Percentiles rank a stretch among this genome's conserved stretches.
phyloP scores from a whole-genome alignment of 2,888 invertebrate genomes.

The Leptinotarsa juncta region DNA sequence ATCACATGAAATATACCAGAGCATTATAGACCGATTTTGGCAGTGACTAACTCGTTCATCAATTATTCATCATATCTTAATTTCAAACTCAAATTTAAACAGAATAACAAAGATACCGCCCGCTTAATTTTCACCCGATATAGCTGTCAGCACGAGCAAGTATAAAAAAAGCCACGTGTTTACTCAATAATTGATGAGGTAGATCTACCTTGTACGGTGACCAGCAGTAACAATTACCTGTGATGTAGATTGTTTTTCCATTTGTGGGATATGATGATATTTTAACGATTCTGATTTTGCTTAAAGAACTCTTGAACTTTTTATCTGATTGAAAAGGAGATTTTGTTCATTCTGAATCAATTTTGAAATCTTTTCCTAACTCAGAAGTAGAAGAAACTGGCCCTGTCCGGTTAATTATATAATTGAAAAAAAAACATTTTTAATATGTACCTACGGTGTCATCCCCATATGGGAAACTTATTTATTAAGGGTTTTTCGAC shows the following conservation, averaged over 20 bases:
- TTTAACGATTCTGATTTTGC: constrained; percentile 13
- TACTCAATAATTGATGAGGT: constrained; percentile 57
- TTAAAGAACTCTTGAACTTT: neutral
- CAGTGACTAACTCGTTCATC: constrained; percentile 18
- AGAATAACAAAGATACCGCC: constrained; percentile 33
- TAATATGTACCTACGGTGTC: too few relatives aligned
- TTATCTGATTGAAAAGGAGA: neutral
- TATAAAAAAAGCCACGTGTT: constrained; percentile 55
- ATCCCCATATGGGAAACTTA: too few relatives aligned
- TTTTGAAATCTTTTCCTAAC: neutral
- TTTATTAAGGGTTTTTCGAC: too few relatives aligned
- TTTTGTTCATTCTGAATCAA: neutral
- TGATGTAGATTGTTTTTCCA: constrained; percentile 48
- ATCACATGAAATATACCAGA: constrained; percentile 10
- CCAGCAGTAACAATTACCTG: constrained; percentile 53
- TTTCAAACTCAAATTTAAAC: constrained; percentile 26
- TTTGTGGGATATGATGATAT: constrained; percentile 31
- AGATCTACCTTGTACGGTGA: constrained; percentile 54
- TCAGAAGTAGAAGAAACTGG: neutral
- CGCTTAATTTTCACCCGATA: constrained; percentile 39
- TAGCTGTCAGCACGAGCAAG: constrained; percentile 51
- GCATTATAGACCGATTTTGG: constrained; percentile 2
- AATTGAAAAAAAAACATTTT: neutral
- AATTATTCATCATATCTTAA: constrained; percentile 32
- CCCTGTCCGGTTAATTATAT: neutral